Conservation (phyloP, 2,797 vertebrate genomes). For the Trachurus trachurus region DNA sequence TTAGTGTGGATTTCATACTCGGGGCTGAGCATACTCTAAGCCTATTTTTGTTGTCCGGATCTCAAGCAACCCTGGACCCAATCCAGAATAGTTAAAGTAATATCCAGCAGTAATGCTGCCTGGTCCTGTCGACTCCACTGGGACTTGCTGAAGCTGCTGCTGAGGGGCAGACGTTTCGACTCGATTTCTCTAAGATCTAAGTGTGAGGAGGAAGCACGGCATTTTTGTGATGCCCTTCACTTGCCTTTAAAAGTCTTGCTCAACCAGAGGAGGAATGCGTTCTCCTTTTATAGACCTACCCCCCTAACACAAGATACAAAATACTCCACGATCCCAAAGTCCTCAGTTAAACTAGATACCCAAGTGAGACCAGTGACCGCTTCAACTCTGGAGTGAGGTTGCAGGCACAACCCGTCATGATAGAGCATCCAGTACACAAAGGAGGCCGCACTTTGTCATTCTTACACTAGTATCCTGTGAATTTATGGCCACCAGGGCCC, state of each 20-base stretch:
- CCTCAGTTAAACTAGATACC: conserved; percentile 62
- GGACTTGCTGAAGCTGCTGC: conserved; percentile 33
- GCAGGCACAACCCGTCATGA: conserved; percentile 12
- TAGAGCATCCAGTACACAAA: conserved; percentile 36
- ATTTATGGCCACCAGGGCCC: conserved; percentile 70
- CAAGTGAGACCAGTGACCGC: conserved; percentile 30
- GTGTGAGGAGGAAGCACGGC: conserved; percentile 4
- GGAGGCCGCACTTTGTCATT: conserved; percentile 45
- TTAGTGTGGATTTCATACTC: conserved; percentile 83
- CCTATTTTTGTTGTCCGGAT: conserved; percentile 86
- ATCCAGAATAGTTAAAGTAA: conserved; percentile 78
- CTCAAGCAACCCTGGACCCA: conserved; percentile 79
- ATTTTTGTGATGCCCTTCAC: conserved; percentile 33
- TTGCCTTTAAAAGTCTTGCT: conserved; percentile 35
- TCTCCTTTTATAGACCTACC: conserved; percentile 52
- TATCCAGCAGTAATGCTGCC: conserved; percentile 69
- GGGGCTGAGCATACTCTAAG: conserved; percentile 73
- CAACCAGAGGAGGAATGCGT: conserved; percentile 34
- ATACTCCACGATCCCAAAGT: conserved; percentile 31
- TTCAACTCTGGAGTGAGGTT: conserved; percentile 37
- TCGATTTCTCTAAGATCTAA: conserved; percentile 4
- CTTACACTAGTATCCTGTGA: conserved; percentile 60
- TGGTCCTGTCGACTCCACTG: conserved; percentile 46
- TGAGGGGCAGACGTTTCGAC: conserved; percentile 19
- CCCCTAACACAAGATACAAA: conserved; percentile 27